Evolutionary conservation across 2,888 invertebrate genomes (phyloP), one percentile per base, ranked within the genome.

Genomic region (Tipula unca): DNA sequence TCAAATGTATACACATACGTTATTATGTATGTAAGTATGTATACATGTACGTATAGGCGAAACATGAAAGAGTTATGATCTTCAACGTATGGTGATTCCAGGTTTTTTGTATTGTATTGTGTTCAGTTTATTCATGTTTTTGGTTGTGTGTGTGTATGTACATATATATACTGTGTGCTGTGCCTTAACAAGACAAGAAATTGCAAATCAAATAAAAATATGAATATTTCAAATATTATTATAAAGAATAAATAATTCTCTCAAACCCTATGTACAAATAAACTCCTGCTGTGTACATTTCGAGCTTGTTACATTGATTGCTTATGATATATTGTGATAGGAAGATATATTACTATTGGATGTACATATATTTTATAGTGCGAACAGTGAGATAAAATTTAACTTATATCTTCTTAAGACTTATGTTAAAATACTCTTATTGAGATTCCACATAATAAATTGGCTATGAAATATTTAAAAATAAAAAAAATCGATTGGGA

Each of bases 251-350:
- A 69, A 69, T 25, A 69, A 25, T 69, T 3, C 5, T 32, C 32
- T 69, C 69, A 69, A 69, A 69, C 2, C 69, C 10, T 10, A 10
- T 10, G 8, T 36, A 36, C 39, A 39, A 10, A 39, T 10, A 25
- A 25, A 69, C 69, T 69, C 69, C 69, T 10, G 69, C 69, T 69
- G 69, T 69, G 69, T 69, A 69, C 69, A 69, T 69, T 69, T 69
- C 69, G 69, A 69, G 69, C 69, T 69, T 69, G 69, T 69, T 69
- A 69, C 69, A 69, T 69, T 69, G 69, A 69, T 69, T 69, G 69
- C 69, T 69, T 69, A 69, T 69, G 69, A 69, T 69, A 69, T 69
- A 69, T 69, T 69, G 69, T 69, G 69, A 69, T 69, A 69, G 69
- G 10, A 69, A 69, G 25, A 25, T 10, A 69, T 69, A 69, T 69